Base-by-base conservation (phyloP, 2,888 invertebrate species). In the Pristionchus maxplancki region DNA sequence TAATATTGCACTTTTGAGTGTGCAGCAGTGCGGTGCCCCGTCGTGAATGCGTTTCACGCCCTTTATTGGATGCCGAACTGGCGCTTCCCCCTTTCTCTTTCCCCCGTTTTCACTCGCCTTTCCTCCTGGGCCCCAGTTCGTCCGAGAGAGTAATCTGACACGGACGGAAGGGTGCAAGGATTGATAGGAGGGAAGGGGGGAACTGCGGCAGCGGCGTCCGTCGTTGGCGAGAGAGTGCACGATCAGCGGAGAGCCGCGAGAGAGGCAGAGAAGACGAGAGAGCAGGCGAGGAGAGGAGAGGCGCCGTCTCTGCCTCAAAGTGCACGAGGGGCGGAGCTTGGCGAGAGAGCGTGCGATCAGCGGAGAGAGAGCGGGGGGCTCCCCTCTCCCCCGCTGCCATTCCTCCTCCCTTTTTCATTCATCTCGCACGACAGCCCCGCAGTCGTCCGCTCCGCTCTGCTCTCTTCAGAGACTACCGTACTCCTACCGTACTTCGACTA, bases 301-400 rank as follows among this genome's bases (percentile, higher is more conserved):
- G 82, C 50, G 82, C 34, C 53, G 20, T 83, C 82, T 83, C 82
- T 50, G 44, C 50, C 50, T 81, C 82, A 83, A 83, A 83, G 82
- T 83, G 82, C 82, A 83, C 17, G 28, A 17, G 31, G 53, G 82
- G 53, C 50, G 82, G 82, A 53, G 82, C 37, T 9, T 50, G 20
- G 31, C 31, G 82, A 83, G 50, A 83, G 50, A 83, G 82, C 34
- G 82, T 83, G 82, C 82, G 82, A 83, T 83, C 82, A 83, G 53
- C 24, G 78, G 78, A 78, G 31, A 4, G 82, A 34, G 37, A 83
- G 34, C 15, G 37, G 53, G 8, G 37, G 81, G 11, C n/a, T 17
- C 40, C 40, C 28, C 58, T 17, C 64, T 17, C 11, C 53, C 44
- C 34, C 53, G 17, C 53, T 82, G 53, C 82, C 82, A 50, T 82